Evolutionary conservation across 2,888 invertebrate genomes (phyloP), one percentile per base, ranked within the genome.

Genomic region (Dryobota labecula): DNA sequence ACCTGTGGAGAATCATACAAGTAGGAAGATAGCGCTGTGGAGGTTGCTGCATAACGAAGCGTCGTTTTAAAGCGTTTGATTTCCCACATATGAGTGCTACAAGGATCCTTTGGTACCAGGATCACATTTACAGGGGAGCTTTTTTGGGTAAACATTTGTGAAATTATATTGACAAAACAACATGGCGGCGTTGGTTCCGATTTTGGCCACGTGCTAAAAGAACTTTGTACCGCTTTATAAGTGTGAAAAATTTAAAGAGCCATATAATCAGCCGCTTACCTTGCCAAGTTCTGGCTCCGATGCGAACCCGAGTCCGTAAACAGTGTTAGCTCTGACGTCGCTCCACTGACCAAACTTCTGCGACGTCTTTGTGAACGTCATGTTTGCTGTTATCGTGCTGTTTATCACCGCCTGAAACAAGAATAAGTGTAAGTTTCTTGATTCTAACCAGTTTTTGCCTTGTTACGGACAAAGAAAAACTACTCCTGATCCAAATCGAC

Each of bases 341-440:
- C 99, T 99, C 99, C 99, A 99, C 94, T 99, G 99, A 1, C 99
- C 99, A 96, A 99, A 99, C 96, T 99, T 99, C 94, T 99, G 99
- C 13, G 99, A 99, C 6, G 99, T 99, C 95, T 99, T 99, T 61
- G 99, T 99, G 93, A 99, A 99, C 56, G 98, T 99, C 99, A 99
- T 99, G 92, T 98, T 99, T 11, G 99, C 98, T 66, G 99, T 99
- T 87, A 99, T 99, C 58, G 99, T 99, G 92, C 99, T 99, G 96
- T 99, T 99, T 90, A 99, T 99, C 83, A 99, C 99, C 87, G 99
- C 99, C 98, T 98, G 95, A 11, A 93, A 92, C 65, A 70, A 84
- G 56, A 63, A 15, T 38, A 68, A 75, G 2, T 0, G 5, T 73
- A 7, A 68, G 2, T 30, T n/a, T n/a, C n/a, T n/a, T n/a, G n/a